Percentiles rank a stretch among this genome's conserved stretches.
Evolutionary conservation across 2,888 invertebrate species (phyloP).

Genomic region (Leistus spinibarbis): DNA sequence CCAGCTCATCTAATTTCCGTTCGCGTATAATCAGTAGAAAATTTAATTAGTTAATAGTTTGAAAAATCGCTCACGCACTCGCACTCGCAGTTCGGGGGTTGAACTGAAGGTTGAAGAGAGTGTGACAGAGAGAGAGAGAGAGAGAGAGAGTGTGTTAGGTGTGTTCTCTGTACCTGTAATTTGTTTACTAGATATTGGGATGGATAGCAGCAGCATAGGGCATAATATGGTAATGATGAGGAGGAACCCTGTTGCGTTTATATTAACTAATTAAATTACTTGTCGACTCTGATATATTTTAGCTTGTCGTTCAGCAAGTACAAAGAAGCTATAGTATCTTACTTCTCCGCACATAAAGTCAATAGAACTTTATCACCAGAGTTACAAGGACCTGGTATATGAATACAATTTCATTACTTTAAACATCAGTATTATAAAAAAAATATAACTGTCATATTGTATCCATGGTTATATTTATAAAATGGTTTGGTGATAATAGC

Average conservation of each 20-base stretch:
- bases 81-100: neutral
- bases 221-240: slow-evolving; percentile 4
- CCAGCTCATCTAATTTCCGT: slow-evolving; percentile 25
- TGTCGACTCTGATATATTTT: neutral
- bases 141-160: no score
- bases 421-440: no score
- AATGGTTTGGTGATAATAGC: no score
- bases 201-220: slow-evolving; percentile 4
- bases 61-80: slow-evolving; percentile 21
- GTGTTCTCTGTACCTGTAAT: slow-evolving; percentile 4
- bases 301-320: neutral
- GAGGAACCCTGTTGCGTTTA: neutral
- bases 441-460: no score
- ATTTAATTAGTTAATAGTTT: slow-evolving; percentile 35
- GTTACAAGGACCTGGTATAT: no score
- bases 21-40: slow-evolving; percentile 23
- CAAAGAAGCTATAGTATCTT: no score
- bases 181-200: slow-evolving; percentile 27
- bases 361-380: no score
- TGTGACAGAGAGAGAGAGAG: no score
- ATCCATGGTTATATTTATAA: no score
- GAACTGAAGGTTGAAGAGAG: neutral
- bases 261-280: slow-evolving; percentile 9
- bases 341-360: no score
- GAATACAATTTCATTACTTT: no score